Evolutionary conservation across 2,113 vertebrate genomes (phyloP).

Genomic region (Rhea pennata): DNA sequence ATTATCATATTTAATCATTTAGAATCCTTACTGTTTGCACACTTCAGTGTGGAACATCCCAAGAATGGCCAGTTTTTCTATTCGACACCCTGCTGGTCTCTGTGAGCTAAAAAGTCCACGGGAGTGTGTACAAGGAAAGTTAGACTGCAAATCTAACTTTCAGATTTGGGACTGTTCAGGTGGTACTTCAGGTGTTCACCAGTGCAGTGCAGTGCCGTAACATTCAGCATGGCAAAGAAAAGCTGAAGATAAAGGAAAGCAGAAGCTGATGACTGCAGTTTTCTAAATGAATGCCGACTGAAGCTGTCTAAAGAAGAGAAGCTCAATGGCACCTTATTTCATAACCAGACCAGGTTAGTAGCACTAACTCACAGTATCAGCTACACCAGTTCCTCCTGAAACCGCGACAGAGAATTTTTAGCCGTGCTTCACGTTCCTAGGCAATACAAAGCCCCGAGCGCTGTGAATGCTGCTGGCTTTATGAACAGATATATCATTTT

Average conservation of each 20-base stretch:
- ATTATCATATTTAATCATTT: constrained; percentile 45
- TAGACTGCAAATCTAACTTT: background rate
- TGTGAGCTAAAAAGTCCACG: background rate
- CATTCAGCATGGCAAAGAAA: background rate
- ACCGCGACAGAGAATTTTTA: background rate
- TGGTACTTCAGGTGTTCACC: background rate
- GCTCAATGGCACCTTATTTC: background rate
- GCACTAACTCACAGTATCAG: background rate
- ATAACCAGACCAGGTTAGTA: background rate
- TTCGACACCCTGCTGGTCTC: background rate
- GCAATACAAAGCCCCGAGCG: background rate
- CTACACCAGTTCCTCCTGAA: background rate
- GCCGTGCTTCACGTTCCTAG: background rate
- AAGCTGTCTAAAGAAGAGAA: background rate
- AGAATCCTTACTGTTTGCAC: background rate
- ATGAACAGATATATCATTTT: background rate
- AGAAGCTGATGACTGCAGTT: background rate
- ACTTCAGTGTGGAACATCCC: background rate
- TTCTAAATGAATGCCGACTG: background rate
- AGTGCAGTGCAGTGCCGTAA: background rate
- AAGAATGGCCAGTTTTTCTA: background rate
- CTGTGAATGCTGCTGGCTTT: background rate
- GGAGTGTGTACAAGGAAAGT: background rate
- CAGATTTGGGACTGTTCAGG: background rate
- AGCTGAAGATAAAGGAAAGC: background rate